Base-by-base conservation (phyloP, 1,140 invertebrate genomes). In the Euschistus heros region DNA sequence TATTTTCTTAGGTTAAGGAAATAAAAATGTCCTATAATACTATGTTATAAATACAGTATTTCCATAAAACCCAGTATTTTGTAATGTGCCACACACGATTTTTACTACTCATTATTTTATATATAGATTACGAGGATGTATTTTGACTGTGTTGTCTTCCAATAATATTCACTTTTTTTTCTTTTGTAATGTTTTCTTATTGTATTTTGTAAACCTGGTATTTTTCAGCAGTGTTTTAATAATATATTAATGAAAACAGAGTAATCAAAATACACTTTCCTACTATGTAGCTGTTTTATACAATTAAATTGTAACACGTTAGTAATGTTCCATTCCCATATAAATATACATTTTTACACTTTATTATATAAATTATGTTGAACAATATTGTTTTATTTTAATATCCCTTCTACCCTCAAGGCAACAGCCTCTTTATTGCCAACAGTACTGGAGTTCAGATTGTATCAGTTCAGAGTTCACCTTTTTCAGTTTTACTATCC, bases 351-450 rank as follows among this genome's bases (percentile, higher is more conserved):
- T 57, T 57, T 57, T 57, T 57, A 24, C 54, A 57, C 54, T 57
- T 57, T 57, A 57, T 57, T 57, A 57, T 24, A 57, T 57, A 57
- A 57, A 57, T 57, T 57, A 57, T 57, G 54, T 57, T 57, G 24
- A 57, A 57, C 10, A 37, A 37, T 37, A 37, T 37, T 37, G 33
- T 37, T 37, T 37, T 37, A 37, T 37, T 37, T 37, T 37, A 37
- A 37, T 37, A 10, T 37, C 13, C 33, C 33, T 37, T 10, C 6
- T 37, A 10, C 10, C 33, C 33, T 37, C 7, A 7, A 30, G 27
- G 7, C 7, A 30, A 30, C 3, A 2, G 7, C 7, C 2, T 30
- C 27, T 30, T 30, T 30, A 30, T 30, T 7, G n/a, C n/a, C n/a
- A n/a, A n/a, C n/a, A n/a, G n/a, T n/a, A n/a, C n/a, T n/a, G n/a